Conservation (phyloP, 2,113 vertebrate genomes). For the Typhlomys cinereus region DNA sequence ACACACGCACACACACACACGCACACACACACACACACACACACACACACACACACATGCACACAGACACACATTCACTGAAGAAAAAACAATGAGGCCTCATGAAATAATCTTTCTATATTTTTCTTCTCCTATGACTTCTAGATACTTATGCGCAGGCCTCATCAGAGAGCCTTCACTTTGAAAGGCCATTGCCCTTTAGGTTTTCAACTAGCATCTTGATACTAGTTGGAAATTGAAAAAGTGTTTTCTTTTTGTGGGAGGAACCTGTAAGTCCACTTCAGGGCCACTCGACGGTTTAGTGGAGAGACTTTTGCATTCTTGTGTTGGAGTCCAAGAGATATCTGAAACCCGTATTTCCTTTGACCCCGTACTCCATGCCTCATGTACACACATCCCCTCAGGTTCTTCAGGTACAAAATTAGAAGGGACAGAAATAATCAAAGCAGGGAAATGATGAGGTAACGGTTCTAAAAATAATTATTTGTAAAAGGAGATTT, state of each 20-base stretch:
- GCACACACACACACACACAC: too few relatives aligned
- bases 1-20: too few relatives aligned
- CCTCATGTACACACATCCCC: not conserved
- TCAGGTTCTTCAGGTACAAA: constrained; percentile 56
- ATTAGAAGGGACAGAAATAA: constrained; percentile 64
- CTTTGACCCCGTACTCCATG: not conserved
- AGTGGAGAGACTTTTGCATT: not conserved
- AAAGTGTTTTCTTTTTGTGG: not conserved
- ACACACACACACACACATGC: not conserved
- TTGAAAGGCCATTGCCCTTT: not conserved
- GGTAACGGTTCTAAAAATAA: constrained; percentile 73
- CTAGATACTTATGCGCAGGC: not conserved
- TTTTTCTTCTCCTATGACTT: not conserved
- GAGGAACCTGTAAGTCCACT: not conserved
- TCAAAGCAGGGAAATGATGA: constrained; percentile 55
- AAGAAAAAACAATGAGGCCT: not conserved
- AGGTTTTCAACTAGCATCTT: not conserved
- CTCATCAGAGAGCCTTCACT: not conserved
- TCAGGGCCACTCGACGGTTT: not conserved
- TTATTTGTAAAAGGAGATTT: constrained; percentile 29
- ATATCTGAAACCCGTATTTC: constrained; percentile 45
- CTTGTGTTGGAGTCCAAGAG: not conserved
- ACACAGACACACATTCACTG: too few relatives aligned
- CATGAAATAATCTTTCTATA: accelerated
- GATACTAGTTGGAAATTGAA: not conserved